These are phyloP conservation scores for Drosophila affinis DNA, from an alignment of 2,888 invertebrate species.

Conservation along the genomic window DNA sequence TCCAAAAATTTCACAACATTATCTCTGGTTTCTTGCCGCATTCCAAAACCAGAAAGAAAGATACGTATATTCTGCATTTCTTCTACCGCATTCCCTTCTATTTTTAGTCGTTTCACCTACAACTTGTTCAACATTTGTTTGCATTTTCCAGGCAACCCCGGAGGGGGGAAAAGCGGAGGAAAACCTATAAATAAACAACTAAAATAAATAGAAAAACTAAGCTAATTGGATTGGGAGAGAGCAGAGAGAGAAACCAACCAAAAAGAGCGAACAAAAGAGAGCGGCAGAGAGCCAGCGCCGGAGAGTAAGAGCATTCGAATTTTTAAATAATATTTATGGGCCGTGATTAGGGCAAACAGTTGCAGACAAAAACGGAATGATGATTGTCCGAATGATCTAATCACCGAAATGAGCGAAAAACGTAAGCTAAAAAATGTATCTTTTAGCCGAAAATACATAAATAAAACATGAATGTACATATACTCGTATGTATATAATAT, in stretches of 20 bases:
- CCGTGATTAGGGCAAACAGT: slow-evolving; percentile 26
- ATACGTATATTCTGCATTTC: not conserved
- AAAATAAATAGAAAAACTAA: slow-evolving; percentile 33
- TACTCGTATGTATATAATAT: not conserved
- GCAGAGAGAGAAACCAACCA: not conserved
- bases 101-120: slow-evolving; percentile 28
- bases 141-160: slow-evolving; percentile 42
- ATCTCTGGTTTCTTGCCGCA: not conserved
- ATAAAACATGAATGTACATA: not conserved
- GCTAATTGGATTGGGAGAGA: slow-evolving; percentile 63
- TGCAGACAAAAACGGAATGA: slow-evolving; percentile 7
- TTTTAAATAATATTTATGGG: slow-evolving; percentile 3
- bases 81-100: slow-evolving; percentile 3
- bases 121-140: slow-evolving; percentile 47
- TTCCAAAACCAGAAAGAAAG: too few relatives aligned
- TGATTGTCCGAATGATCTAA: not conserved
- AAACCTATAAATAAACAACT: slow-evolving; percentile 59
- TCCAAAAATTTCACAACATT: not conserved
- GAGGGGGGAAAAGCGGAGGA: not conserved
- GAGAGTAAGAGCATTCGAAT: slow-evolving; percentile 5
- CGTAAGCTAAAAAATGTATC: slow-evolving; percentile 13
- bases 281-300: not conserved
- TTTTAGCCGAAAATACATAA: slow-evolving; percentile 11
- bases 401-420: not conserved
- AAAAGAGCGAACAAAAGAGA: not conserved